Evolutionary conservation across 2,797 vertebrate genomes (phyloP).

Genomic region (Perodicticus potto): DNA sequence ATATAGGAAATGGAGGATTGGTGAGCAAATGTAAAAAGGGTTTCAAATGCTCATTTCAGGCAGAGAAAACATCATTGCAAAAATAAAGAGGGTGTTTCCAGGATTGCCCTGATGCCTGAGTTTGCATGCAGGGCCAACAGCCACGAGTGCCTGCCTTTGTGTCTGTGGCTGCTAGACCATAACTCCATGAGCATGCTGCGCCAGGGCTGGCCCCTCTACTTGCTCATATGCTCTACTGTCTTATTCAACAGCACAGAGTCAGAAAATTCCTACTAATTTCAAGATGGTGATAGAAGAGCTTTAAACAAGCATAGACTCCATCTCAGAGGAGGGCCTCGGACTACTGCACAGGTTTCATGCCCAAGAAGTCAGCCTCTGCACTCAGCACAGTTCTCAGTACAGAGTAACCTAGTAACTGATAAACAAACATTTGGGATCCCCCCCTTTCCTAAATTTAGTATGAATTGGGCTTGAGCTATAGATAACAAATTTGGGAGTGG

Average conservation of each 20-base stretch:
- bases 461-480: neutral
- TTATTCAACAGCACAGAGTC: neutral
- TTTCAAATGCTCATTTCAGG: neutral
- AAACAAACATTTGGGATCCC: neutral
- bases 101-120: rapidly evolving
- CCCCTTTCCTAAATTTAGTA: neutral
- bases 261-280: neutral
- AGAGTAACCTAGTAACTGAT: neutral
- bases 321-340: neutral
- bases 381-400: neutral
- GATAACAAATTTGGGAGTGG: neutral
- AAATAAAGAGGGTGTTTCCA: rapidly evolving
- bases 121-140: rapidly evolving
- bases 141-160: no score
- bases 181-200: rapidly evolving
- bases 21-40: neutral
- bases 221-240: neutral
- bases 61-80: neutral
- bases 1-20: neutral
- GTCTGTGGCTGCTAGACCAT: neutral
- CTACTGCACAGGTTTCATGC: neutral
- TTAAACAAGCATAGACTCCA: neutral
- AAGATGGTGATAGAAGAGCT: neutral
- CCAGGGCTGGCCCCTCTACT: neutral
- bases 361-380: neutral